Evolutionary conservation across 2,888 invertebrate genomes (phyloP), one percentile per base, ranked within the genome.

Genomic region (Torymus aiolomorphi): DNA sequence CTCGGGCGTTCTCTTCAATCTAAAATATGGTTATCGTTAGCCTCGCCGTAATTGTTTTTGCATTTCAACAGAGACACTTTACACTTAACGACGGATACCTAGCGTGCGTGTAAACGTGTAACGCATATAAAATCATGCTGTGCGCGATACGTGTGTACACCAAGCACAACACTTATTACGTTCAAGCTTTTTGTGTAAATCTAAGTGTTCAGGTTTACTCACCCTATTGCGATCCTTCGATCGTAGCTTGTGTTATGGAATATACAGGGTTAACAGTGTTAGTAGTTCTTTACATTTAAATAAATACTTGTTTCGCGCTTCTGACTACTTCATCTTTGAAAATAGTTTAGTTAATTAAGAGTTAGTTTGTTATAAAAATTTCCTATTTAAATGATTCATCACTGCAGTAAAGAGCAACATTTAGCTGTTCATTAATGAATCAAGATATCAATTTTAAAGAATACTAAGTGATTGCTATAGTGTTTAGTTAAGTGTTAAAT

Each of bases 1-100:
- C 96, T 87, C 96, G 94, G 88, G 97, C 96, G 91, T 97, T 97
- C 92, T 98, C 97, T 92, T 98, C 98, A 91, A 98, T 98, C 98
- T 98, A 91, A 76, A 88, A 88, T 84, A 69, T 5, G 54, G 31
- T 12, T 10, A 49, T 20, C 16, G 10, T 67, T 67, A 52, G 49
- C 77, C 49, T 2, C 20, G 1, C 10, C 16, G 12, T 20, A 56
- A 2, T 12, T n/a, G 42, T 73, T 51, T 31, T 49, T 10, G 12
- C 18, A 57, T n/a, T 31, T 31, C 31, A 31, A 31, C 2, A 31
- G 24, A 66, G 57, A 75, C 42, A 61, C 49, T 70, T 59, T 18
- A 77, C 59, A 73, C 52, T 62, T 61, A 49, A 57, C 61, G 66
- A 63, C 16, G 71, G 20, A 80, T 80, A 81, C 75, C 83, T 84